Evolutionary conservation across 2,113 vertebrate species (phyloP).

Genomic region (Anarrhichthys ocellatus): DNA sequence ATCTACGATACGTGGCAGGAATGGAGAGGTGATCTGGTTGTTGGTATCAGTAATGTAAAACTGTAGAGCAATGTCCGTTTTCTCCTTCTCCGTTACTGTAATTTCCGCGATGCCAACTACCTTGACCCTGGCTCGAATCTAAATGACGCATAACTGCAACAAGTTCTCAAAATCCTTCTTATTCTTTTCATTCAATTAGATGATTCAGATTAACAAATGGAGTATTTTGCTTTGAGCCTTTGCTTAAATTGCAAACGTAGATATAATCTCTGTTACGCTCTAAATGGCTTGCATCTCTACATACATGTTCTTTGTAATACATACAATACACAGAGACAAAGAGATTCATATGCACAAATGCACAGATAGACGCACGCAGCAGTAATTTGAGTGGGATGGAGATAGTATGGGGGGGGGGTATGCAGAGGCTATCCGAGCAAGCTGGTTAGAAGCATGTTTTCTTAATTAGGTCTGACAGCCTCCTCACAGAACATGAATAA

Average conservation of each 20-base stretch:
- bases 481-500: slow-evolving; percentile 76
- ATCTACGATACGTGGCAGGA: slow-evolving; percentile 23
- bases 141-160: not conserved
- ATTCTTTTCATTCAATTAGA: slow-evolving; percentile 13
- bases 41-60: not conserved
- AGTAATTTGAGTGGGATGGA: slow-evolving; percentile 35
- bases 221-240: slow-evolving; percentile 15
- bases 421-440: slow-evolving; percentile 54
- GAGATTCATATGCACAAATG: slow-evolving; percentile 7
- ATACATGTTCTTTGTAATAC: not conserved
- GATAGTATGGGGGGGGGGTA: not conserved
- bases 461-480: slow-evolving; percentile 77
- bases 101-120: not conserved
- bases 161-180: slow-evolving; percentile 2
- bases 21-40: not conserved
- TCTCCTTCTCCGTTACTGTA: not conserved
- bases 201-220: slow-evolving; percentile 3
- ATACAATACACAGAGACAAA: slow-evolving; percentile 15
- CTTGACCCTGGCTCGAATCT: not conserved
- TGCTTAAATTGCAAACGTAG: slow-evolving; percentile 7
- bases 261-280: not conserved
- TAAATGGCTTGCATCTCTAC: not conserved
- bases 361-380: slow-evolving; percentile 13
- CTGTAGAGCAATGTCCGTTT: not conserved
- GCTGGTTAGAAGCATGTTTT: slow-evolving; percentile 52